Conservation (phyloP, 2,113 vertebrate species). For the Scalopus aquaticus region DNA sequence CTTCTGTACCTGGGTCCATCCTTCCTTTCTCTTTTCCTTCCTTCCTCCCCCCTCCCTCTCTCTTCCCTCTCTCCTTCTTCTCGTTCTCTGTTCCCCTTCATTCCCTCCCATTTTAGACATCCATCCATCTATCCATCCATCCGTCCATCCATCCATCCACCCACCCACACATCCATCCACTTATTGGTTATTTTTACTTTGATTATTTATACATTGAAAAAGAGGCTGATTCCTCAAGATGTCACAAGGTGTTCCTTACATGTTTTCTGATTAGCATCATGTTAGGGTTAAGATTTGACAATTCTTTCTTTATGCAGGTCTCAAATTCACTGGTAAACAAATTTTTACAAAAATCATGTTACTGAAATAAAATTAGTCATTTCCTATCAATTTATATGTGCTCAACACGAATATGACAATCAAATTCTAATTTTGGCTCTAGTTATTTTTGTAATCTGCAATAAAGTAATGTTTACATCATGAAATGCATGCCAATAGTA, state of each 20-base stretch:
- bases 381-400: too few species aligned
- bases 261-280: neutral
- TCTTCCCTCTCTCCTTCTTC: neutral
- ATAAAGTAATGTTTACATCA: too few species aligned
- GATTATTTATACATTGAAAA: neutral
- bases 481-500: too few species aligned
- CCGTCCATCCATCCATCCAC: neutral
- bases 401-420: too few species aligned
- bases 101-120: neutral
- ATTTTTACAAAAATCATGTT: too few species aligned
- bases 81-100: neutral
- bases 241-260: neutral
- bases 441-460: too few species aligned
- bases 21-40: neutral
- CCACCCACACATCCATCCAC: too few species aligned
- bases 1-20: neutral
- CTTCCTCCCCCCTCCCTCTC: fast-evolving
- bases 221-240: neutral
- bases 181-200: neutral
- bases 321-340: too few species aligned
- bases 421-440: too few species aligned
- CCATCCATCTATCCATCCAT: neutral
- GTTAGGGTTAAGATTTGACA: neutral
- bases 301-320: neutral
- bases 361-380: too few species aligned